Percentiles rank a stretch among this genome's conserved stretches.
Evolutionary conservation across 2,797 vertebrate species (phyloP).

Genomic region (Scarus forsteni): DNA sequence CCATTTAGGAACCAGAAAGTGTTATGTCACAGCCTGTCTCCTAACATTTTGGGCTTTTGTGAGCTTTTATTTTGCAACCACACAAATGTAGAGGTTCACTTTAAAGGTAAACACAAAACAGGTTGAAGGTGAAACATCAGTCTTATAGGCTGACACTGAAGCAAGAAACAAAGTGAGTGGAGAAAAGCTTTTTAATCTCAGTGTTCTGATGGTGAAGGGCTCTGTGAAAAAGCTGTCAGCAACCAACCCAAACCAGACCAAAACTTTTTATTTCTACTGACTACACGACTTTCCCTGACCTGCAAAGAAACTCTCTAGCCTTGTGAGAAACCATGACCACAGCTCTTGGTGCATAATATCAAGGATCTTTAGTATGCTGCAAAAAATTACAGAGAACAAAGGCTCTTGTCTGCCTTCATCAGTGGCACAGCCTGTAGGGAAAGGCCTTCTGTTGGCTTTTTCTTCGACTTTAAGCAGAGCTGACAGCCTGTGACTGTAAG

Average conservation of each 20-base stretch:
- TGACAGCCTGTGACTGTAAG: constrained; percentile 42
- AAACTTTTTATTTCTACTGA: not conserved
- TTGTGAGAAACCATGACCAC: constrained; percentile 4
- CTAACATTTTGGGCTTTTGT: too few relatives aligned
- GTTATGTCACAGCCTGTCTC: not conserved
- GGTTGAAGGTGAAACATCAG: not conserved
- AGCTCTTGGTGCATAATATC: constrained; percentile 30
- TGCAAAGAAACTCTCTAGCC: not conserved
- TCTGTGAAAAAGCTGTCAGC: not conserved
- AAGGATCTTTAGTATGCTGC: constrained; percentile 4
- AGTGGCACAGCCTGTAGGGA: constrained; percentile 19
- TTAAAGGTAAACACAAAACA: not conserved
- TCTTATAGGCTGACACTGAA: not conserved
- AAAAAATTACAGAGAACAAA: constrained; percentile 27
- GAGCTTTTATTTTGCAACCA: too few relatives aligned
- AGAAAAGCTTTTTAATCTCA: not conserved
- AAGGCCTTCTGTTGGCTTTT: constrained; percentile 36
- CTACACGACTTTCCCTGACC: not conserved
- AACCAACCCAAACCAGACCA: not conserved
- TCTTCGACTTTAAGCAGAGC: constrained; percentile 19
- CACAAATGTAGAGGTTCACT: too few relatives aligned
- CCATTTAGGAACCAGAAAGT: too few relatives aligned
- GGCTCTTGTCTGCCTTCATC: constrained; percentile 25
- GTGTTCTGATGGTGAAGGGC: not conserved
- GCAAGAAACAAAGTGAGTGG: not conserved